These are phyloP conservation scores for Xylota segnis DNA, from an alignment of 2,888 invertebrate genomes.

Conservation along the genomic window DNA sequence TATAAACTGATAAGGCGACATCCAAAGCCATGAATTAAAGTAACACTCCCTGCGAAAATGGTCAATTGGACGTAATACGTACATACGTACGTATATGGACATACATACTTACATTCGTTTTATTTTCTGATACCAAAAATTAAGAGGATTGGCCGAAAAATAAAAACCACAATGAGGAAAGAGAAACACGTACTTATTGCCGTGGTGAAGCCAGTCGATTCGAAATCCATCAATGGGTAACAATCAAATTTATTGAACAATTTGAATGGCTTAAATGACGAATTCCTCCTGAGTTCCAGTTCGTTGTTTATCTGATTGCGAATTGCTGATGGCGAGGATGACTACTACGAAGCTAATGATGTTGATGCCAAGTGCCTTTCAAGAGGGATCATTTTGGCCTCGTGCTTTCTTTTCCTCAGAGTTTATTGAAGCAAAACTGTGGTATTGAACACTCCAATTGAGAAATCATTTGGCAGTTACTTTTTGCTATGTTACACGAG, in stretches of 20 bases:
- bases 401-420: not conserved
- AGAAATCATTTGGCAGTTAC: constrained; percentile 7
- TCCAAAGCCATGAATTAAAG: constrained; percentile 7
- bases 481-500: not conserved
- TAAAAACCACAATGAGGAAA: constrained; percentile 5
- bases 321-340: not conserved
- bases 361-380: not conserved
- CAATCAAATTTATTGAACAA: constrained; percentile 17
- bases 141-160: constrained; percentile 3
- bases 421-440: constrained; percentile 7
- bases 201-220: not conserved
- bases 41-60: constrained; percentile 24
- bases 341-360: not conserved
- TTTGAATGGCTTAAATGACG: constrained; percentile 6
- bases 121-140: not conserved
- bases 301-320: not conserved
- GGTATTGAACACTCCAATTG: constrained; percentile 2
- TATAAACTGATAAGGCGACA: constrained; percentile 18
- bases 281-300: not conserved
- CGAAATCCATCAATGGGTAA: constrained; percentile 13
- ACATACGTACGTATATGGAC: not conserved
- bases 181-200: not conserved
- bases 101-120: constrained; percentile 2
- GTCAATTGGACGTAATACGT: not conserved
- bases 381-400: not conserved